These are phyloP conservation scores for Plecturocebus donacophilus DNA, from an alignment of 2,113 vertebrate species.

Conservation along the genomic window DNA sequence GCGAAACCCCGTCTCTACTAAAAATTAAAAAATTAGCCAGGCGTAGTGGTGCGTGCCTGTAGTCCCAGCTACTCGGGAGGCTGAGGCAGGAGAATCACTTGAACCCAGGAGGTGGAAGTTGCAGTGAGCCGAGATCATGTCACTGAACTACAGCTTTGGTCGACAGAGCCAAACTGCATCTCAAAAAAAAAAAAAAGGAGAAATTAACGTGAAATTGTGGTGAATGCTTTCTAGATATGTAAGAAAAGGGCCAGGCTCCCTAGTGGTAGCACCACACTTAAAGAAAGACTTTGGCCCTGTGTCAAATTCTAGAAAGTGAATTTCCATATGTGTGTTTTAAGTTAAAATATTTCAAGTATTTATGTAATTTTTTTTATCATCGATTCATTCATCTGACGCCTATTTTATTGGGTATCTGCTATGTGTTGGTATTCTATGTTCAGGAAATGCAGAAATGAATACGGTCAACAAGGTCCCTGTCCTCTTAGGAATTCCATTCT, in stretches of 20 bases:
- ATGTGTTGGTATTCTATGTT: background rate
- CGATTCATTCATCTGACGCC: background rate
- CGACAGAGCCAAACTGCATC: too few species aligned
- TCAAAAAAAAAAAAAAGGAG: background rate
- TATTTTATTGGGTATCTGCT: background rate
- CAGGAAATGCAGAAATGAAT: background rate
- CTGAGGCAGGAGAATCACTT: too few species aligned
- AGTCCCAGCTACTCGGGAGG: too few species aligned
- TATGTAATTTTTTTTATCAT: background rate
- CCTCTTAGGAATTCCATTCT: background rate
- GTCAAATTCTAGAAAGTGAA: background rate
- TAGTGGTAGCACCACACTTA: background rate
- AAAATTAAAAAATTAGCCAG: too few species aligned
- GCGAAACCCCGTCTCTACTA: too few species aligned
- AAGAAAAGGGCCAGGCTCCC: background rate
- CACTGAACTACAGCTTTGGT: too few species aligned
- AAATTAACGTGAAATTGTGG: background rate
- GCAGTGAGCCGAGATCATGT: too few species aligned
- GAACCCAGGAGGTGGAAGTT: too few species aligned
- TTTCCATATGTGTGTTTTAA: background rate
- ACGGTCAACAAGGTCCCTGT: background rate
- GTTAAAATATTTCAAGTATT: background rate
- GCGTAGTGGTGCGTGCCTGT: too few species aligned
- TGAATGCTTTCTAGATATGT: background rate
- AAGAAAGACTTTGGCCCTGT: background rate